phyloP scores from a whole-genome alignment of 2,888 invertebrate genomes.

The Patella depressa region DNA sequence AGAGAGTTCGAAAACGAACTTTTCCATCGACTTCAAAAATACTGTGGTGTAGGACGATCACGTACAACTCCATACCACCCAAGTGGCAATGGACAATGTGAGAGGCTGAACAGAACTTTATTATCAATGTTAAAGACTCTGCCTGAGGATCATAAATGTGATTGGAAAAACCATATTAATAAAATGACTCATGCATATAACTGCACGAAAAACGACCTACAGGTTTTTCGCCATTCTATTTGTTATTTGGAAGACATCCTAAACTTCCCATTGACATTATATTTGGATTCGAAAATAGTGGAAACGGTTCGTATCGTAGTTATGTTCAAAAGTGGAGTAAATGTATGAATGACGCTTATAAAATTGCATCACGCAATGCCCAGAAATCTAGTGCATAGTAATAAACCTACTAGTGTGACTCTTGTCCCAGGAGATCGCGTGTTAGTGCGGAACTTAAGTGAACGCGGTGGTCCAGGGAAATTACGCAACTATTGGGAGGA shows the following conservation, averaged over 20 bases:
- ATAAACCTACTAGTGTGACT: background rate
- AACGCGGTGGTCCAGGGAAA: background rate
- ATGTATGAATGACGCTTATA: background rate
- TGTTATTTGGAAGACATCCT: background rate
- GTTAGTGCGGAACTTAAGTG: background rate
- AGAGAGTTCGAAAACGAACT: too few relatives aligned
- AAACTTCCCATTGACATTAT: background rate
- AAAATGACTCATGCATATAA: constrained; percentile 1
- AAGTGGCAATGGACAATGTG: background rate
- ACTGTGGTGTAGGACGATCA: too few relatives aligned
- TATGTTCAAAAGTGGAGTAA: background rate
- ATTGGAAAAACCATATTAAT: background rate
- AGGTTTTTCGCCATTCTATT: too few relatives aligned
- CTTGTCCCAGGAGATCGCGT: background rate
- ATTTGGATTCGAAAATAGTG: background rate
- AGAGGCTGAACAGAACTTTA: constrained; percentile 1
- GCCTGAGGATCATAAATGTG: background rate
- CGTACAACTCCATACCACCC: too few relatives aligned
- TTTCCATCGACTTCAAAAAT: too few relatives aligned
- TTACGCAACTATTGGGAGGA: background rate
- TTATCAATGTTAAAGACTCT: background rate
- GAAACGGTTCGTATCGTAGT: background rate
- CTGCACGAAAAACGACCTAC: background rate
- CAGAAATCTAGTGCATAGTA: background rate
- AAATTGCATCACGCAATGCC: background rate